Evolutionary conservation across 2,113 vertebrate species (phyloP), one percentile per base, ranked within the genome.

Genomic region (Calonectris borealis): DNA sequence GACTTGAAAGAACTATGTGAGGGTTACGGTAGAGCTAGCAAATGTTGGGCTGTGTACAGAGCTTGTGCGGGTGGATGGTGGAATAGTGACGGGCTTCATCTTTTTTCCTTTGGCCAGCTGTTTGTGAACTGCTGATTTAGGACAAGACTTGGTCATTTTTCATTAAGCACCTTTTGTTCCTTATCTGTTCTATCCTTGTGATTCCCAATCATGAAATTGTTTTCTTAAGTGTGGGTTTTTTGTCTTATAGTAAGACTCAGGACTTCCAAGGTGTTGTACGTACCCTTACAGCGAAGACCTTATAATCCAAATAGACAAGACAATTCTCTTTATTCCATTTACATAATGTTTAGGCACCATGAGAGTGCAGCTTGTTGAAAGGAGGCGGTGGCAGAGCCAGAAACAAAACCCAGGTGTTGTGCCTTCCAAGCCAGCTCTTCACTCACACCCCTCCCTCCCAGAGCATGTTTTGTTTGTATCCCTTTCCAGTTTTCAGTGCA

Each of bases 41-140:
- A 42, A 60, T 9, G 22, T 25, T 34, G 32, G 36, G 34, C 52
- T 49, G 42, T 4, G 9, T 1, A 14, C 55, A 13, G 31, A 62
- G 46, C 31, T 65, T 69, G 11, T 0, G 0, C 8, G 20, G 48
- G 18, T 24, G 16, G 42, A 34, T 2, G 1, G 17, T 52, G 54
- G 8, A 69, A 32, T 6, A 64, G 40, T 11, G 19, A 49, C 19
- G 14, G 36, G 29, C 34, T 83, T 80, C 3, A 1, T 80, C 76
- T 85, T 36, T 60, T 88, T 77, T 65, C 38, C 68, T 55, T 72
- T 84, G 72, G 32, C 42, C 83, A 69, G 31, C 26, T 68, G 7
- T 61, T 86, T 71, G 49, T 84, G 65, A 87, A 52, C 60, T 81
- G 19, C 75, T 77, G 54, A n/a, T 80, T 83, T 58, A 62, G 49